Conservation (phyloP, 2,888 invertebrate species). For the Drosophila histrio region DNA sequence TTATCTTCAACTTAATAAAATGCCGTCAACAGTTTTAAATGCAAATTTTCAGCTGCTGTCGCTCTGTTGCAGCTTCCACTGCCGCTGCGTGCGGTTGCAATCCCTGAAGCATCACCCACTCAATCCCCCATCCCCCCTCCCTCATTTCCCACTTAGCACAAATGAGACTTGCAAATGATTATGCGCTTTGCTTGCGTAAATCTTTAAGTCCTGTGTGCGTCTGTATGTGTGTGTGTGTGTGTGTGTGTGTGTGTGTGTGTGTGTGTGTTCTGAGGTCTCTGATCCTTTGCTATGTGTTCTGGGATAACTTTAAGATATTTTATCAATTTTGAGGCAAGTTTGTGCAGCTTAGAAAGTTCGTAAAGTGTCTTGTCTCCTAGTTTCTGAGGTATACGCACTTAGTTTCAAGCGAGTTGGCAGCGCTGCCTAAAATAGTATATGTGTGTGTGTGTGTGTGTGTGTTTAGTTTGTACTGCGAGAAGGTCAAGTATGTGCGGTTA, state of each 20-base stretch:
- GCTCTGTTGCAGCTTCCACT: slow-evolving; percentile 18
- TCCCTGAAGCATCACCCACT: slow-evolving; percentile 13
- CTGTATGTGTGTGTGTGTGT: too few species aligned
- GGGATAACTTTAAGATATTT: slow-evolving; percentile 71
- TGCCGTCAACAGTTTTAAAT: slow-evolving; percentile 81
- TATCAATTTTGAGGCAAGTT: slow-evolving; percentile 73
- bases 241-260: background rate
- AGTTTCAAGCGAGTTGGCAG: slow-evolving; percentile 35
- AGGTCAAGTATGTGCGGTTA: slow-evolving; percentile 60
- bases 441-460: slow-evolving; percentile 54
- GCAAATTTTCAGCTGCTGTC: slow-evolving; percentile 70
- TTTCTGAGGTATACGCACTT: slow-evolving; percentile 20
- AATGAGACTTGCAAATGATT: slow-evolving; percentile 79
- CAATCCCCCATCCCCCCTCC: background rate
- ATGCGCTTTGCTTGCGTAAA: slow-evolving; percentile 60
- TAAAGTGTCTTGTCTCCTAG: slow-evolving; percentile 32
- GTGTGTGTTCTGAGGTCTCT: slow-evolving; percentile 1
- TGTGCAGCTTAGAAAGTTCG: slow-evolving; percentile 54
- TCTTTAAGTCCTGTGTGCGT: slow-evolving; percentile 51
- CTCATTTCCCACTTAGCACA: slow-evolving; percentile 52
- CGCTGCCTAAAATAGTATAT: slow-evolving; percentile 38
- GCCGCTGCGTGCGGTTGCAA: slow-evolving; percentile 60
- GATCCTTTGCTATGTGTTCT: slow-evolving; percentile 35
- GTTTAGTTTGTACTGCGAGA: slow-evolving; percentile 50
- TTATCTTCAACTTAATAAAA: slow-evolving; percentile 80